phyloP scores from a whole-genome alignment of 1,140 invertebrate genomes.

The Hypothenemus hampei region DNA sequence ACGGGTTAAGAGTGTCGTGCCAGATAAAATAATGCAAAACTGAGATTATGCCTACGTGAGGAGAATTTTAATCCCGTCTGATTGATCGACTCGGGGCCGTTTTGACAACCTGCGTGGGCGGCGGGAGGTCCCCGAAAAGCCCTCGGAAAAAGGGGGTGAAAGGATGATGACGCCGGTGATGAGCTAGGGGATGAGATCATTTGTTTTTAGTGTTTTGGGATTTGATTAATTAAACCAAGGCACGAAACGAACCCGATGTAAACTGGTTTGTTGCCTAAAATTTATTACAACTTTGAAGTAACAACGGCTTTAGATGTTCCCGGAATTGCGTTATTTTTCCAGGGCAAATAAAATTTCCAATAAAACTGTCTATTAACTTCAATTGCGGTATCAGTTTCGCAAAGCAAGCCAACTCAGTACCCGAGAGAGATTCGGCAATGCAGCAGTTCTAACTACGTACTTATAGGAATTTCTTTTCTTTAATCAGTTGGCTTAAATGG shows the following conservation, averaged over 20 bases:
- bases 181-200: slow-evolving; percentile 27
- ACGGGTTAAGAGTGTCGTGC: slow-evolving; percentile 35
- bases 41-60: slow-evolving; percentile 45
- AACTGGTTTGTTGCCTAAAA: too few species aligned
- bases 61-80: slow-evolving; percentile 44
- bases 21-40: slow-evolving; percentile 44
- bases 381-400: slow-evolving; percentile 6
- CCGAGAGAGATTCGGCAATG: not conserved
- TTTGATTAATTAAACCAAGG: slow-evolving; percentile 28
- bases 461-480: slow-evolving; percentile 3
- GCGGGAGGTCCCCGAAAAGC: slow-evolving; percentile 13
- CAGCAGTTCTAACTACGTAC: slow-evolving; percentile 6
- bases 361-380: slow-evolving; percentile 13
- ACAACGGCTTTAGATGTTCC: too few species aligned
- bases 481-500: not conserved
- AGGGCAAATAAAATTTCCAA: too few species aligned
- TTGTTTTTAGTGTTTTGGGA: slow-evolving; percentile 28
- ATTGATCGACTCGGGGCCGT: slow-evolving; percentile 41
- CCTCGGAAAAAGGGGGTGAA: slow-evolving; percentile 11
- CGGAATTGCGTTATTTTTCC: too few species aligned
- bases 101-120: slow-evolving; percentile 30
- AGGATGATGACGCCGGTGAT: slow-evolving; percentile 25
- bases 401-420: not conserved
- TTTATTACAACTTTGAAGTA: too few species aligned
- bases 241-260: not conserved